Evolutionary conservation across 2,888 invertebrate species (phyloP).

Genomic region (Cheilosia vulpina): DNA sequence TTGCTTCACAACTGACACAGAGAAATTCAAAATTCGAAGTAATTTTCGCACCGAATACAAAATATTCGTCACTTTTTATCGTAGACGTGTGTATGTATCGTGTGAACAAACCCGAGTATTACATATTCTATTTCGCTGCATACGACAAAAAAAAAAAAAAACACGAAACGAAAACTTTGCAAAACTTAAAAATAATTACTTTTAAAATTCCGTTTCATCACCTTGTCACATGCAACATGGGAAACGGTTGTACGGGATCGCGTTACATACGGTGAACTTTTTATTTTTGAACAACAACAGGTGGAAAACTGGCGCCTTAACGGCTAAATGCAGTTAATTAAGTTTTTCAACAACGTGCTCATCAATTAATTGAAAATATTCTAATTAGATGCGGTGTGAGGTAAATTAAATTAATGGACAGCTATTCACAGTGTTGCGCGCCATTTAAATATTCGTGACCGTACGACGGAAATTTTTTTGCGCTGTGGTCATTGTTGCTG

Average conservation of each 20-base stretch:
- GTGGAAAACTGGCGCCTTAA: slow-evolving; percentile 36
- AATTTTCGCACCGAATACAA: neutral
- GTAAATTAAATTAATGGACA: slow-evolving; percentile 21
- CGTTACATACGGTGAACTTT: slow-evolving; percentile 26
- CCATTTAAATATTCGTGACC: slow-evolving; percentile 7
- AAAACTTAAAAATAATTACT: slow-evolving; percentile 52
- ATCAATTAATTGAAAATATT: slow-evolving; percentile 25
- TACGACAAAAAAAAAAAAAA: neutral
- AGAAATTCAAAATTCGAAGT: neutral
- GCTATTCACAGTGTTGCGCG: neutral
- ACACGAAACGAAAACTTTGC: slow-evolving; percentile 16
- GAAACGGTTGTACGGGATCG: slow-evolving; percentile 24
- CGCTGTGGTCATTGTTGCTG: no score
- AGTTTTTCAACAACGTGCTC: slow-evolving; percentile 9
- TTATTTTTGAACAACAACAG: slow-evolving; percentile 29
- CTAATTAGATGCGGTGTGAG: slow-evolving; percentile 9
- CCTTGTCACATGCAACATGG: slow-evolving; percentile 36
- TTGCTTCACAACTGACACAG: neutral
- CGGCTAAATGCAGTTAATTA: slow-evolving; percentile 33
- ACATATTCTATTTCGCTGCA: neutral
- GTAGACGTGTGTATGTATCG: neutral
- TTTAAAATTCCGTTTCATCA: slow-evolving; percentile 36
- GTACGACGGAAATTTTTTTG: no score
- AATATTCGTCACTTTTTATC: slow-evolving; percentile 1
- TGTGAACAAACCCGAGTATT: slow-evolving; percentile 22